Conservation (phyloP, 2,113 vertebrate species). For the Gadus chalcogrammus region DNA sequence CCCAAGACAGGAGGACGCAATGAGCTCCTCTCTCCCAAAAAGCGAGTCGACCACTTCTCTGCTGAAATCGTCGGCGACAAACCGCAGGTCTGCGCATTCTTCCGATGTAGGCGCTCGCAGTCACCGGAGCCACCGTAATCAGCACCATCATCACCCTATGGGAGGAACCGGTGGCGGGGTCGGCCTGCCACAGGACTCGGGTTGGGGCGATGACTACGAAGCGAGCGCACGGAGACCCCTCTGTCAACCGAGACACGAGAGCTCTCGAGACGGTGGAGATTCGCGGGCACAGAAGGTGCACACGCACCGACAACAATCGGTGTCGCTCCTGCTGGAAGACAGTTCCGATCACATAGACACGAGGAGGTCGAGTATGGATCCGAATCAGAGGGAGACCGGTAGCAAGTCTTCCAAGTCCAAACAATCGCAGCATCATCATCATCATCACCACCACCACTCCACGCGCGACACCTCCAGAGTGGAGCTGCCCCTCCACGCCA, state of each 20-base stretch:
- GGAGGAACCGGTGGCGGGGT: conserved; percentile 44
- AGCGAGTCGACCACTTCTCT: conserved; percentile 88
- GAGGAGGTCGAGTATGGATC: conserved; percentile 30
- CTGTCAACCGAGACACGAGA: conserved; percentile 76
- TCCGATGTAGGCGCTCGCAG: conserved; percentile 46
- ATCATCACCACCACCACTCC: neutral
- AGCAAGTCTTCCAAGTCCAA: conserved; percentile 54
- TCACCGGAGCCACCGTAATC: conserved; percentile 41
- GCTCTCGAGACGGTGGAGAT: conserved; percentile 59
- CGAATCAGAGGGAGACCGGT: conserved; percentile 45
- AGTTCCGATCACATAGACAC: conserved; percentile 40
- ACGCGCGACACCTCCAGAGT: conserved; percentile 34
- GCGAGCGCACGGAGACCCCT: conserved; percentile 87
- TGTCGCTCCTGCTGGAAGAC: conserved; percentile 35
- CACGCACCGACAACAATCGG: conserved; percentile 36
- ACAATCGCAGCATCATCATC: conserved; percentile 29
- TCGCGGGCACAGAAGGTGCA: conserved; percentile 43
- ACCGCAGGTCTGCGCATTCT: conserved; percentile 50
- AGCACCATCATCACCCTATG: conserved; percentile 26
- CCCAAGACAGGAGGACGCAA: conserved; percentile 33
- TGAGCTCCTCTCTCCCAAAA: conserved; percentile 86
- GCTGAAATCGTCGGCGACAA: conserved; percentile 68
- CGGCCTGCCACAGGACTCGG: conserved; percentile 42
- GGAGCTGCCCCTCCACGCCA: conserved; percentile 42
- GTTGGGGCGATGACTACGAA: conserved; percentile 72